phyloP scores from a whole-genome alignment of 2,797 vertebrate genomes.

The Thripadectes ignobilis region DNA sequence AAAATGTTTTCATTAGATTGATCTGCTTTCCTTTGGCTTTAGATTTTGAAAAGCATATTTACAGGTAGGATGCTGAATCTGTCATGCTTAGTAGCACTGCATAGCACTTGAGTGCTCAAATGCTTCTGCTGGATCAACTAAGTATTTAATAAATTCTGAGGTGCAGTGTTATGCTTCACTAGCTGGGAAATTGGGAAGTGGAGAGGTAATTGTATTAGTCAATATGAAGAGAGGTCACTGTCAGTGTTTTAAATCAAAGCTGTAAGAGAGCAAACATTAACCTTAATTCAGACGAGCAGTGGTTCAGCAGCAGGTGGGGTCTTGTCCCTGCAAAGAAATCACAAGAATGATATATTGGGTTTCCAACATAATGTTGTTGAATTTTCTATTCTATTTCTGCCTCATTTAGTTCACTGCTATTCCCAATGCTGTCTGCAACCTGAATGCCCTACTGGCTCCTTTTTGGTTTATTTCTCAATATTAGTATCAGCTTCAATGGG shows the following conservation, averaged over 20 bases:
- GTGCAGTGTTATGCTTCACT: not conserved
- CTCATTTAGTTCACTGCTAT: not conserved
- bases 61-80: not conserved
- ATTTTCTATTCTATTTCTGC: not conserved
- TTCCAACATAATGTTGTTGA: not conserved
- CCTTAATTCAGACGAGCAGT: not conserved
- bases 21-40: not conserved
- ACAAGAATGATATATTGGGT: not conserved
- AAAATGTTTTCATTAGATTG: not conserved
- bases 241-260: not conserved
- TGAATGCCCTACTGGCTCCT: not conserved
- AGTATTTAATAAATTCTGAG: slow-evolving; percentile 7
- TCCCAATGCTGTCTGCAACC: not conserved
- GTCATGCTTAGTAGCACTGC: not conserved
- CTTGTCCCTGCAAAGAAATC: not conserved
- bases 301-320: not conserved
- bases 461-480: not conserved
- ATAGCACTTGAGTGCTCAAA: not conserved
- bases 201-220: not conserved
- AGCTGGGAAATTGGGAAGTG: not conserved
- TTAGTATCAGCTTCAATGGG: not conserved
- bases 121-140: not conserved
- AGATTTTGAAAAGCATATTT: not conserved
- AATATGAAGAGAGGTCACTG: not conserved
- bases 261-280: not conserved